Base-by-base conservation (phyloP, 2,113 vertebrate species). In the Ahaetulla prasina region DNA sequence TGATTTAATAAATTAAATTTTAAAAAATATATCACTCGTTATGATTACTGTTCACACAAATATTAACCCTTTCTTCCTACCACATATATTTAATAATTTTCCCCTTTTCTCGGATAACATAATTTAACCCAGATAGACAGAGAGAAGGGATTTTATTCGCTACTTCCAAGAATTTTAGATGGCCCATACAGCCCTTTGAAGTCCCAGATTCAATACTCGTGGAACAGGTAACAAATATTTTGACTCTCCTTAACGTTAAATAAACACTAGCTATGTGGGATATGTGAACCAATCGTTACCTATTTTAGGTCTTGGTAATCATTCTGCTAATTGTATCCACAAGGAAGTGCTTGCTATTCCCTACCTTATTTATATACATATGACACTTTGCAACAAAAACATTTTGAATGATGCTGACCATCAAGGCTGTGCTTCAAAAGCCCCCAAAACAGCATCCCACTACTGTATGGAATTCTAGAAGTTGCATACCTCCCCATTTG, bases 401-500 rank as follows among this genome's bases (percentile, higher is more conserved):
- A 4, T 39, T 54, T 35, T 25, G 30, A 54, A 80, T 84, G 35
- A 54, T 20, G 60, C 27, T 25, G 0, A 8, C 18, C 2, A 45
- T 25, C 16, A 52, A 35, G 5, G 47, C 2, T 39, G 39, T 45
- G 27, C 18, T 47, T 87, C 60, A 90, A 63, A 27, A 54, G 63
- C 12, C 85, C n/a, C 14, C 7, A 54, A 35, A 55, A 23, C n/a
- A 50, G 1, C 8, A n/a, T 10, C 63, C 23, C 49, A 57, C 35
- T 8, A 35, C 22, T 23, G 25, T 25, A 60, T 89, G 45, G 2
- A 53, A 91, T 22, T 47, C 8, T 25, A 47, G n/a, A 50, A 12
- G 23, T 39, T 80, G 96, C 96, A 90, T 96, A 99, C 99, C 99
- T 98, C 97, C 95, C 98, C 98, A 0, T 85, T 90, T 30, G 96